Evolutionary conservation across 2,888 invertebrate genomes (phyloP), one percentile per base, ranked within the genome.

Genomic region (Thymelicus lineola): DNA sequence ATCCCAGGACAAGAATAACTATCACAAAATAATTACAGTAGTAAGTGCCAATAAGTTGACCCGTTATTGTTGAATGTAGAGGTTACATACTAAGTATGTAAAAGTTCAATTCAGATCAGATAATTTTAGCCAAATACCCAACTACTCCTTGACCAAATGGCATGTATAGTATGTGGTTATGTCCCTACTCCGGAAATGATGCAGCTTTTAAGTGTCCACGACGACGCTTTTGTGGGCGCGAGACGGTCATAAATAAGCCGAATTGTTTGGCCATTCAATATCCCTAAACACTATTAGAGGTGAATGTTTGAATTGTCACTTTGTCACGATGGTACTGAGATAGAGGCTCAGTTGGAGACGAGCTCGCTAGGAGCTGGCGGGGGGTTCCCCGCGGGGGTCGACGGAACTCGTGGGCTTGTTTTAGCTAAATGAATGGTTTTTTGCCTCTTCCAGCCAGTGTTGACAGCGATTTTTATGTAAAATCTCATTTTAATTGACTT

Each of bases 221-320:
- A 80, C 79, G 82, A 77, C 77, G 74, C 80, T 77, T 83, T 89
- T 90, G 89, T 89, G 84, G 82, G 86, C 86, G 80, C 85, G 89
- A 89, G 85, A 85, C 69, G 80, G 75, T 80, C 88, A 89, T 92
- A 93, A 91, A 93, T 91, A 88, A 93, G 81, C 79, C 77, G 81
- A 82, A 87, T 90, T 90, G 90, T 89, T 85, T 77, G 81, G 75
- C 82, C 78, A 84, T 90, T 87, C 87, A 89, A 89, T 86, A 86
- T 88, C 86, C 84, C 86, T 87, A 91, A 91, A 91, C 88, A 90
- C 88, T 91, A 92, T 92, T 91, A 91, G 90, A 84, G 85, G 79
- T 86, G 89, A 91, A 92, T 91, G 86, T 87, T 83, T 84, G 87
- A 88, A 91, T 91, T 91, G 91, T 89, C 91, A 90, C 87, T 90